Conservation (phyloP, 2,113 vertebrate genomes). For the Gnathonemus longibarbis region DNA sequence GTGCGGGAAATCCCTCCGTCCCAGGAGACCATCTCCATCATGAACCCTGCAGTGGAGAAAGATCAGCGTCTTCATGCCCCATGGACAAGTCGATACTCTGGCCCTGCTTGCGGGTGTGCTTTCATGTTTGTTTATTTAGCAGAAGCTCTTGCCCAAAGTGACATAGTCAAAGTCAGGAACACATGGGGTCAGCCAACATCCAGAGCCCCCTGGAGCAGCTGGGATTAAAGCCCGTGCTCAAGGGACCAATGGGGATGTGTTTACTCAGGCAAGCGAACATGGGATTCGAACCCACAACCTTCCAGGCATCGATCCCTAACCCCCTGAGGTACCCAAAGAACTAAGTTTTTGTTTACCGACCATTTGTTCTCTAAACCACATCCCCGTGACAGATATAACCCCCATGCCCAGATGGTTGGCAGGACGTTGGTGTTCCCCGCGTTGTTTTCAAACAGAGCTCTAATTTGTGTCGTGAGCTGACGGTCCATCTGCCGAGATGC, state of each 20-base stretch:
- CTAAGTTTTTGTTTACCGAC: neutral
- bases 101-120: neutral
- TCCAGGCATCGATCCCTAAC: neutral
- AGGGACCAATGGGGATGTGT: neutral
- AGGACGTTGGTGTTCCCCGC: neutral
- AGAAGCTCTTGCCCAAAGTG: neutral
- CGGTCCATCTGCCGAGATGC: neutral
- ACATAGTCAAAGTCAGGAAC: neutral
- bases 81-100: neutral
- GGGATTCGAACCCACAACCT: neutral
- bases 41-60: slow-evolving; percentile 72
- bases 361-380: neutral
- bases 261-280: neutral
- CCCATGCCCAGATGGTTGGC: neutral
- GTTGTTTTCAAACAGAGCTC: neutral
- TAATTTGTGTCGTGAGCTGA: neutral
- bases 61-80: neutral
- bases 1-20: slow-evolving; percentile 94
- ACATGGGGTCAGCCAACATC: neutral
- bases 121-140: neutral
- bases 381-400: neutral
- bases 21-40: slow-evolving; percentile 99
- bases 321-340: neutral
- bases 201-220: neutral
- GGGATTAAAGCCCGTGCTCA: neutral